Evolutionary conservation across 2,113 vertebrate genomes (phyloP).

Genomic region (Neolamprologus cancellatus): DNA sequence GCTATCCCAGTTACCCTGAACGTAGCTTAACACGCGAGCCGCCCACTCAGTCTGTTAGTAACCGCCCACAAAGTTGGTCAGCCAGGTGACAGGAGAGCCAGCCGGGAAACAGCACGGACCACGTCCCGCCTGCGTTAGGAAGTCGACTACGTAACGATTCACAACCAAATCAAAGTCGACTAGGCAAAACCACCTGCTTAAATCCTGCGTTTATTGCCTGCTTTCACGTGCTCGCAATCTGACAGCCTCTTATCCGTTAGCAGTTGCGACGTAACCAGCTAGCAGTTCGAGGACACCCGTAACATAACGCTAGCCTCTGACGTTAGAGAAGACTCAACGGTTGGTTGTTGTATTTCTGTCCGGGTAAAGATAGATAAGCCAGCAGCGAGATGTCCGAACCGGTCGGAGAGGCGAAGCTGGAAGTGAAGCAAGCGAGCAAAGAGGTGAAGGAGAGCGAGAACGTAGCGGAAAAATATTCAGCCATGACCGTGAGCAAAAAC

Average conservation of each 20-base stretch:
- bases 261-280: neutral
- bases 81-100: conserved; percentile 52
- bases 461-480: conserved; percentile 72
- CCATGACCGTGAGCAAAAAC: conserved; percentile 68
- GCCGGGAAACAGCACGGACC: neutral
- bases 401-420: conserved; percentile 51
- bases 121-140: neutral
- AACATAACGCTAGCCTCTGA: neutral
- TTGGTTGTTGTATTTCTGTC: neutral
- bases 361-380: neutral
- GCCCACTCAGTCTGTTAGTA: neutral
- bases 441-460: conserved; percentile 73
- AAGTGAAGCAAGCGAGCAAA: conserved; percentile 71
- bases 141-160: neutral
- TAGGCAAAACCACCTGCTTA: no score
- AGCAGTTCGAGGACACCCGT: neutral
- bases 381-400: conserved; percentile 48
- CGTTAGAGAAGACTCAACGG: neutral
- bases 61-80: conserved; percentile 47
- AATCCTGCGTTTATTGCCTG: neutral
- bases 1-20: neutral
- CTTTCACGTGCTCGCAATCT: neutral
- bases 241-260: neutral
- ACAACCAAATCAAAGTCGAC: neutral
- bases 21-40: neutral